Conservation (phyloP, 2,797 vertebrate species). For the Falco rusticolus region DNA sequence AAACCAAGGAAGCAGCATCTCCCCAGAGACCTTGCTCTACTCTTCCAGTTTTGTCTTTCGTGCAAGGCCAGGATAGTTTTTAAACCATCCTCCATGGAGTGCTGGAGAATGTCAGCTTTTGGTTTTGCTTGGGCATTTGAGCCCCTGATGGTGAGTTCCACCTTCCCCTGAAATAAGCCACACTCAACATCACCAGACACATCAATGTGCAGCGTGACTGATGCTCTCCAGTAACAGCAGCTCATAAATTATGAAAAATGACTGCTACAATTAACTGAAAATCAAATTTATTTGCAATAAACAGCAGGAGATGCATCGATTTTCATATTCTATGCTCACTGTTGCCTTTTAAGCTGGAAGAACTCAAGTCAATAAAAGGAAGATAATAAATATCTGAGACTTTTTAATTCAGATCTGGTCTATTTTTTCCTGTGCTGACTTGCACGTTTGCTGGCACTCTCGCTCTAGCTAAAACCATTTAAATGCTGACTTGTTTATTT, state of each 20-base stretch:
- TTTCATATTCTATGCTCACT: constrained; percentile 66
- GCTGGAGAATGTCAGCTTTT: neutral
- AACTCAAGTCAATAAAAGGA: constrained; percentile 58
- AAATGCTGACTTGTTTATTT: constrained; percentile 64
- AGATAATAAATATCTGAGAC: constrained; percentile 67
- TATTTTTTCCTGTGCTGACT: constrained; percentile 64
- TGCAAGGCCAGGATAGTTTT: neutral
- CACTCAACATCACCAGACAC: constrained; percentile 6
- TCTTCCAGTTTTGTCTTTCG: neutral
- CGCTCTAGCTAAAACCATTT: constrained; percentile 55
- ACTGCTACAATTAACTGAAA: constrained; percentile 74
- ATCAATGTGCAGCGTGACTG: constrained; percentile 1
- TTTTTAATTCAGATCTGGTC: constrained; percentile 55
- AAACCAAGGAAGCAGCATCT: neutral
- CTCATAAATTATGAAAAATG: constrained; percentile 74
- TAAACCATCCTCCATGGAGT: neutral
- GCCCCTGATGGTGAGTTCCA: neutral
- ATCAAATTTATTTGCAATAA: constrained; percentile 77
- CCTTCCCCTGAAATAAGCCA: constrained; percentile 4
- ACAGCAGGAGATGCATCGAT: constrained; percentile 66
- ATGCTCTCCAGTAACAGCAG: constrained; percentile 33
- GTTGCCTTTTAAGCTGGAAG: constrained; percentile 67
- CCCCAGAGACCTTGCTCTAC: neutral
- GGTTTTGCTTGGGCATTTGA: neutral
- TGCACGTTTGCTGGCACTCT: constrained; percentile 45